These are phyloP conservation scores for Zaprionus taronus DNA, from an alignment of 1,140 invertebrate species.

Conservation along the genomic window DNA sequence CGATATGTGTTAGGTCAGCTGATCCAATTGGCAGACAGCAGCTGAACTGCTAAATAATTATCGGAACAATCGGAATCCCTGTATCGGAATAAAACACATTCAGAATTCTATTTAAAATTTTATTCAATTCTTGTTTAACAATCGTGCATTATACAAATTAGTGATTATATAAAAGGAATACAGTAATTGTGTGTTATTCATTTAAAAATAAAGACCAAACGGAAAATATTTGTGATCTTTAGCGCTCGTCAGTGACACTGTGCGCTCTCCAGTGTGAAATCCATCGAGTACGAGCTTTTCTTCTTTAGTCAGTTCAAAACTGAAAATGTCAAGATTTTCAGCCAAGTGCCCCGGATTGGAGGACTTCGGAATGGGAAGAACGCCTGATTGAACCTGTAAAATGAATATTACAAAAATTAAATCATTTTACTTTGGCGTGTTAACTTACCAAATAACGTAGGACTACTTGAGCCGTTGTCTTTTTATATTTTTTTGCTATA, in stretches of 20 bases:
- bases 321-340: constrained; percentile 90
- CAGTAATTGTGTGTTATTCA: not conserved
- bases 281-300: constrained; percentile 88
- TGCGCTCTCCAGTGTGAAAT: constrained; percentile 87
- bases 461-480: constrained; percentile 90
- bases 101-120: not conserved
- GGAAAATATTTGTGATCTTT: constrained; percentile 87
- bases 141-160: not conserved
- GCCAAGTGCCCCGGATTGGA: constrained; percentile 88
- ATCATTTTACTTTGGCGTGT: not conserved
- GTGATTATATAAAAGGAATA: not conserved
- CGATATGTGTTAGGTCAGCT: not conserved
- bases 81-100: not conserved
- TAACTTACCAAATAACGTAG: constrained; percentile 86
- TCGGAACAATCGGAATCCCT: not conserved
- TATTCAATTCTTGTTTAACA: not conserved
- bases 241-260: constrained; percentile 84
- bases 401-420: not conserved
- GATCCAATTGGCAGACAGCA: not conserved
- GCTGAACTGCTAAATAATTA: not conserved
- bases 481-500: constrained; percentile 89
- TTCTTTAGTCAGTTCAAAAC: constrained; percentile 88
- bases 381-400: constrained; percentile 64
- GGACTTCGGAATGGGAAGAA: constrained; percentile 91
- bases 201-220: constrained; percentile 84